Evolutionary conservation across 1,140 invertebrate species (phyloP), one percentile per base, ranked within the genome.

Genomic region (Drosophila tani): DNA sequence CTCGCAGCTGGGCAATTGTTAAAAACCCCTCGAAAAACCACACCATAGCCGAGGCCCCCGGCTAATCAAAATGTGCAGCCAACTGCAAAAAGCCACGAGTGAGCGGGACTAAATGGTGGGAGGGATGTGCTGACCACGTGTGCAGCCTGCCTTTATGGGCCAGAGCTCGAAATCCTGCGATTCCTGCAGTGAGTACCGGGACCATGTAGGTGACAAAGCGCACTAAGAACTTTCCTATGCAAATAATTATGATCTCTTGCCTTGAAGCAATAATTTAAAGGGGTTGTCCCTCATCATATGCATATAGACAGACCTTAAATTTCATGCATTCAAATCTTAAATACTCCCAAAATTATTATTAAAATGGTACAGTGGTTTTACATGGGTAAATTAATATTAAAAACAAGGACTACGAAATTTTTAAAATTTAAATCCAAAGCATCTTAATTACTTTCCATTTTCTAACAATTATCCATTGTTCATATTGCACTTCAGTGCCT

Each of bases 51-150:
- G 24, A 17, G 55, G 38, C 53, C 65, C 68, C 65, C 63, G 82
- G 82, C 82, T 86, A 86, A 86, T 86, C 82, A 86, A 86, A 86
- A 82, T 86, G 83, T 86, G 83, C 82, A 86, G 70, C 75, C 79
- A 82, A 65, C 82, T 82, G 82, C 65, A 87, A 87, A 86, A 51
- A 74, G 62, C 53, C 49, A 55, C 21, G 43, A 15, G 40, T 24
- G 75, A 24, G n/a, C 41, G 17, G 40, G 17, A 43, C 17, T 12
- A 11, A 2, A 6, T 12, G 19, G 19, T 12, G 17, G 5, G 14
- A 6, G 29, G 7, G 14, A n/a, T 45, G 38, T 60, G 40, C 27
- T 35, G 40, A 64, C 63, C 63, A 45, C 57, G 35, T 40, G 21
- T 40, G 53, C 53, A 56, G 53, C 19, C 53, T 4, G 32, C 53